Evolutionary conservation across 2,113 vertebrate genomes (phyloP).

Genomic region (Tetrao urogallus): DNA sequence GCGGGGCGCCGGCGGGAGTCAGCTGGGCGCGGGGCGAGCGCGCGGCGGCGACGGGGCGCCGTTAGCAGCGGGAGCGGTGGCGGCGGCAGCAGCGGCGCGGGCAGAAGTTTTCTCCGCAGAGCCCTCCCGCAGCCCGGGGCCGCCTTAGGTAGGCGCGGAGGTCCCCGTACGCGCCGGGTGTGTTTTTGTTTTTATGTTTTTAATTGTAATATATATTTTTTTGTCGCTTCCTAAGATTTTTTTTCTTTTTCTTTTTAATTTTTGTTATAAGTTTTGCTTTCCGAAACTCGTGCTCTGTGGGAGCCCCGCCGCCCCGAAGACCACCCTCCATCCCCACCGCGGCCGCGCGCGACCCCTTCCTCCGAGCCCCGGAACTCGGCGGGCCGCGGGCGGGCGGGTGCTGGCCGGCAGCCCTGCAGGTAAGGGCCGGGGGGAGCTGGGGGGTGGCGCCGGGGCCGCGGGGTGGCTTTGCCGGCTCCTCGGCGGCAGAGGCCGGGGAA

Average conservation of each 20-base stretch:
- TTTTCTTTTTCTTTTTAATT: background rate
- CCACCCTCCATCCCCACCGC: background rate
- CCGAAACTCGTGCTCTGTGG: too few species aligned
- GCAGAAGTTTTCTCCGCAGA: background rate
- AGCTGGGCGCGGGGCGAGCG: too few species aligned
- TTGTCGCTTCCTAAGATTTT: background rate
- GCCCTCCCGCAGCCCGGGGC: background rate
- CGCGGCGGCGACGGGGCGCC: background rate
- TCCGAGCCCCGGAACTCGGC: background rate
- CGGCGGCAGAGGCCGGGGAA: background rate
- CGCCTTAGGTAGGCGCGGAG: background rate
- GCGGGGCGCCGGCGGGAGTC: too few species aligned
- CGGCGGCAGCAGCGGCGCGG: background rate
- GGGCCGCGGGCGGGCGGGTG: conserved; percentile 1
- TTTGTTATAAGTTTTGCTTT: too few species aligned
- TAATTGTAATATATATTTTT: background rate
- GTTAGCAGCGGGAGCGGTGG: background rate
- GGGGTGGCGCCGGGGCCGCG: background rate
- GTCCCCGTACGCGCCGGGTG: background rate
- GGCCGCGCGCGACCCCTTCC: background rate
- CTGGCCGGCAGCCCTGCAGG: conserved; percentile 21
- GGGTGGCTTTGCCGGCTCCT: background rate
- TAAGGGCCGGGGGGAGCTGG: background rate
- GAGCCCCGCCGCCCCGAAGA: too few species aligned
- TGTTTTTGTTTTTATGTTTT: background rate